Percentiles rank a stretch among this genome's conserved stretches.
phyloP scores from a whole-genome alignment of 2,888 invertebrate species.

The Tineola bisselliella region DNA sequence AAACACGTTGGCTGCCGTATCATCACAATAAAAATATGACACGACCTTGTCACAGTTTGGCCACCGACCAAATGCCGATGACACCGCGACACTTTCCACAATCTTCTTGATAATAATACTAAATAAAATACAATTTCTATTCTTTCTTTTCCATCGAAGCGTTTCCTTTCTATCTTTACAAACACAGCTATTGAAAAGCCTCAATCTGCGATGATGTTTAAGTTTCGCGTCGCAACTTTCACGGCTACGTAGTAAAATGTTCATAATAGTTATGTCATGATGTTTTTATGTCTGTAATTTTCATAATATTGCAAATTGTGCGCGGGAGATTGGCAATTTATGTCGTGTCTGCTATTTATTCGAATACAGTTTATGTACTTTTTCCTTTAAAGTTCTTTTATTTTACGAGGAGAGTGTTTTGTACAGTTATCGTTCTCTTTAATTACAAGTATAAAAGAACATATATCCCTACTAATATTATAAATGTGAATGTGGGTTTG shows the following conservation, averaged over 20 bases:
- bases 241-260: not conserved
- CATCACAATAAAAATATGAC: not conserved
- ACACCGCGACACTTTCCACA: constrained; percentile 51
- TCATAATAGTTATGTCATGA: not conserved
- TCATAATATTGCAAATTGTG: not conserved
- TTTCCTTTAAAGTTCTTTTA: not conserved
- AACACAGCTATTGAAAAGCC: not conserved
- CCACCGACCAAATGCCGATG: constrained; percentile 56
- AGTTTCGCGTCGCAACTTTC: not conserved
- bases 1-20: not conserved
- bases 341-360: not conserved
- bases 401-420: not conserved
- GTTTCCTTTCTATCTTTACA: too few species aligned
- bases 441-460: too few species aligned
- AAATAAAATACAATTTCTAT: too few species aligned
- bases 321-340: not conserved
- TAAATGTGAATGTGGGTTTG: too few species aligned
- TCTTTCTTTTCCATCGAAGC: too few species aligned
- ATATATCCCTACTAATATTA: too few species aligned
- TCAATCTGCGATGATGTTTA: not conserved
- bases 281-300: not conserved
- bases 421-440: too few species aligned
- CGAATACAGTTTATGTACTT: not conserved
- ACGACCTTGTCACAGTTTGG: constrained; percentile 61
- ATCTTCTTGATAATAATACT: not conserved